phyloP scores from a whole-genome alignment of 2,113 vertebrate genomes.

The Salvator merianae region DNA sequence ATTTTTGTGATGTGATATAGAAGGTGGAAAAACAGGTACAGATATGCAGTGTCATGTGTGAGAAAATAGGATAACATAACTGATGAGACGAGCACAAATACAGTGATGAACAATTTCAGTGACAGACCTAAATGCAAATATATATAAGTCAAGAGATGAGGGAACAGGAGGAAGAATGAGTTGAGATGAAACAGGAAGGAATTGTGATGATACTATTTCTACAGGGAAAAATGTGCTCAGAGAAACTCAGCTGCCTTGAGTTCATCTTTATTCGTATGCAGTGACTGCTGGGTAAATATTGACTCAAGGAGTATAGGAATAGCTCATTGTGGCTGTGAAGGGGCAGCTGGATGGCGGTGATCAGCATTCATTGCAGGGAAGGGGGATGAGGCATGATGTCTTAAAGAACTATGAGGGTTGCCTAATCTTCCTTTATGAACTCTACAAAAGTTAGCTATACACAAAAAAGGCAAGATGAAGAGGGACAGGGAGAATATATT shows the following conservation, averaged over 20 bases:
- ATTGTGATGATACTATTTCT: neutral
- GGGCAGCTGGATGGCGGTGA: neutral
- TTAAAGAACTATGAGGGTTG: neutral
- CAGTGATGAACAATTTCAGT: no score
- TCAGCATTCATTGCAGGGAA: neutral
- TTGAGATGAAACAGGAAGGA: neutral
- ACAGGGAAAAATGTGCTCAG: neutral
- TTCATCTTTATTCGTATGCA: neutral
- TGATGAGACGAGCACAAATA: neutral
- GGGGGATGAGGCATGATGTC: no score
- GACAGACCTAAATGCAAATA: no score
- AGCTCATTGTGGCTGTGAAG: slow-evolving; percentile 16
- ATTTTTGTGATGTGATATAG: no score
- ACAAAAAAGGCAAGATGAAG: slow-evolving; percentile 1
- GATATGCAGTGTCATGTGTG: neutral
- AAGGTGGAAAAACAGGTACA: neutral
- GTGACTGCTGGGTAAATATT: slow-evolving; percentile 24
- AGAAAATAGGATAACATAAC: neutral
- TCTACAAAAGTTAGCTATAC: neutral
- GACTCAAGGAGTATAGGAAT: neutral
- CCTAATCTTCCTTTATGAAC: neutral
- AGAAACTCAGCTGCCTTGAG: neutral
- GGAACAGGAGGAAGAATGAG: neutral
- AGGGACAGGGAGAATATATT: neutral
- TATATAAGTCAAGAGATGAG: neutral